These are phyloP conservation scores for Aptenodytes patagonicus DNA, from an alignment of 2,113 vertebrate species.

Conservation along the genomic window DNA sequence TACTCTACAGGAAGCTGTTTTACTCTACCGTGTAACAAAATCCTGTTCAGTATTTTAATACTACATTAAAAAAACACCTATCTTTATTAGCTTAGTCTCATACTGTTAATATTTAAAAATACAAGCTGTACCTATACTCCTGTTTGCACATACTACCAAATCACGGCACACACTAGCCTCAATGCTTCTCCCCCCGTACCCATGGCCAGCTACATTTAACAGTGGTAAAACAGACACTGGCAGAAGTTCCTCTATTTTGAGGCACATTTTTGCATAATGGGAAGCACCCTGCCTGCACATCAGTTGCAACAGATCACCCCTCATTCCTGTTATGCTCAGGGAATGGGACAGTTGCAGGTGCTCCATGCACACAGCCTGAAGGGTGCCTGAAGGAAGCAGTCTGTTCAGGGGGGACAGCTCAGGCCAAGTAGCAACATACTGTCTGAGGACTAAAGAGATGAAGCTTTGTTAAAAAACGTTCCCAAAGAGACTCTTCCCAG, in stretches of 20 bases:
- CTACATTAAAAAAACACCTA: neutral
- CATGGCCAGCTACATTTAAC: fast-evolving
- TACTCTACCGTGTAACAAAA: neutral
- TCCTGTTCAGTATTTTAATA: neutral
- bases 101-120: neutral
- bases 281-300: neutral
- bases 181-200: neutral
- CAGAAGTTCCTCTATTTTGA: neutral
- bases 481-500: neutral
- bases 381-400: fast-evolving
- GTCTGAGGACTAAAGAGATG: neutral
- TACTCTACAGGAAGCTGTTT: neutral
- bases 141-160: neutral
- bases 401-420: neutral
- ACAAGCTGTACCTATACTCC: neutral
- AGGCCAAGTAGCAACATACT: neutral
- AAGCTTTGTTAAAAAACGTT: neutral
- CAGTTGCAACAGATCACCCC: too few relatives aligned
- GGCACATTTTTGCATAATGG: neutral
- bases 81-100: neutral
- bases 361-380: neutral
- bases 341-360: neutral
- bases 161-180: fast-evolving
- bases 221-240: neutral
- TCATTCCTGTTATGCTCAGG: fast-evolving